These are phyloP conservation scores for Toxostoma redivivum DNA, from an alignment of 2,113 vertebrate genomes.

Conservation along the genomic window DNA sequence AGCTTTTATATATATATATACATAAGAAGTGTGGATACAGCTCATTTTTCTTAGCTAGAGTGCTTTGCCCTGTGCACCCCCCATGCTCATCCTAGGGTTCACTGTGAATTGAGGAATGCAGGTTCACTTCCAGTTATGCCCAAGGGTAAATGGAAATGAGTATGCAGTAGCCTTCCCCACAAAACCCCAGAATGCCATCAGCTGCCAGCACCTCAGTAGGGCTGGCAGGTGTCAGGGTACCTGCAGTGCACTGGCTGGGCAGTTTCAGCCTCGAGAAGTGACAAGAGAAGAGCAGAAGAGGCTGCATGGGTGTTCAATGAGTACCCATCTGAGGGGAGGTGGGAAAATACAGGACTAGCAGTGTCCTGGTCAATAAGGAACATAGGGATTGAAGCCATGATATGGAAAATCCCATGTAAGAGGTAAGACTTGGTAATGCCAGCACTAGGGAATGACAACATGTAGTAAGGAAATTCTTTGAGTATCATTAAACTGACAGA, in stretches of 20 bases:
- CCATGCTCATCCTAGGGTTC: rapidly evolving
- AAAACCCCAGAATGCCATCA: not conserved
- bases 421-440: not conserved
- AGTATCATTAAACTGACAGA: not conserved
- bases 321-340: not conserved
- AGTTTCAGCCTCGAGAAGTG: rapidly evolving
- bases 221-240: not conserved
- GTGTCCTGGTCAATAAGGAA: not conserved
- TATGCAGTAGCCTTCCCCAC: not conserved
- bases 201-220: not conserved
- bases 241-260: rapidly evolving
- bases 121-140: not conserved
- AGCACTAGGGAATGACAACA: not conserved
- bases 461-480: not conserved
- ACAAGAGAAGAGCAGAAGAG: not conserved
- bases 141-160: not conserved
- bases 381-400: not conserved
- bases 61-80: not conserved
- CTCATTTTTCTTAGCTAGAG: not conserved
- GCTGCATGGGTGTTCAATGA: not conserved
- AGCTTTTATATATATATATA: not conserved
- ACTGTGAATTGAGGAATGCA: not conserved
- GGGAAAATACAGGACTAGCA: not conserved
- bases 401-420: rapidly evolving
- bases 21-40: not conserved